Percentiles rank a stretch among this genome's conserved stretches.
phyloP scores from a whole-genome alignment of 1,140 invertebrate genomes.

The Holotrichia oblita region DNA sequence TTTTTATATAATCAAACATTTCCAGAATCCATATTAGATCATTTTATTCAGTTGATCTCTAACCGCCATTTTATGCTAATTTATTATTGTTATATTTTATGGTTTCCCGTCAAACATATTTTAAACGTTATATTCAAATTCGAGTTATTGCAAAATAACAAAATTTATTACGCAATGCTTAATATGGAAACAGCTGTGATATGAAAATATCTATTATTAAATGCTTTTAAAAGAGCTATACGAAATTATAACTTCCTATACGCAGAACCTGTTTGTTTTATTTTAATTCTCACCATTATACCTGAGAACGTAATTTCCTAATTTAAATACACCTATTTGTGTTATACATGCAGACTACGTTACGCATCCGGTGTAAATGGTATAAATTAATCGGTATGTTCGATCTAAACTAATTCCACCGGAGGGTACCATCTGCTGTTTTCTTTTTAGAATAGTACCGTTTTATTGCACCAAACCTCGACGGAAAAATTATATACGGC shows the following conservation, averaged over 20 bases:
- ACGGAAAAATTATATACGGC: slow-evolving; percentile 2
- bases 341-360: neutral
- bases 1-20: no score
- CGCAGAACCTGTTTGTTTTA: neutral
- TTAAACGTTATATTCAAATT: no score
- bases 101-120: no score
- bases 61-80: no score
- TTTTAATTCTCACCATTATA: slow-evolving; percentile 23
- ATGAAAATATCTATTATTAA: no score
- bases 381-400: slow-evolving; percentile 5
- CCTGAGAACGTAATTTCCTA: neutral
- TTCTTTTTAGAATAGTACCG: slow-evolving; percentile 22
- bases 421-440: slow-evolving; percentile 11
- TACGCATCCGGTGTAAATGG: slow-evolving; percentile 27
- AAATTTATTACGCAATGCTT: no score
- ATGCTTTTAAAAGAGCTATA: no score
- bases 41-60: no score
- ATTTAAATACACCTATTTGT: slow-evolving; percentile 13
- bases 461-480: slow-evolving; percentile 15
- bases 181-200: no score
- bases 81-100: no score
- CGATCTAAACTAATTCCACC: slow-evolving; percentile 7
- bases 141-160: no score
- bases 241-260: neutral
- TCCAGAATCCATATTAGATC: no score